A percentile compares a stretch with the other conserved stretches of the same genome.
Conservation (phyloP, 2,888 invertebrate genomes). For the Cephalotes varians region DNA sequence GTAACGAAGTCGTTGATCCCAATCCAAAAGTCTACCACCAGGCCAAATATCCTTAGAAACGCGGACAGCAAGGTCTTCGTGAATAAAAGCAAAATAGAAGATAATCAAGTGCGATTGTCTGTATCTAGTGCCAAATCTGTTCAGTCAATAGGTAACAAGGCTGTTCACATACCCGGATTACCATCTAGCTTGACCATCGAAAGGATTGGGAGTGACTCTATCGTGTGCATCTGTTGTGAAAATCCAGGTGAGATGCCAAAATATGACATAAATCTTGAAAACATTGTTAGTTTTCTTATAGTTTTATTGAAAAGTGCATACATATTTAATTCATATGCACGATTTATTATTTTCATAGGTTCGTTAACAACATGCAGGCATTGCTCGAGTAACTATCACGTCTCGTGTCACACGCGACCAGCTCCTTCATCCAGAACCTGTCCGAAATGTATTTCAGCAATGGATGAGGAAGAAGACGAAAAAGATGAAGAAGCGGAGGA, state of each 20-base stretch:
- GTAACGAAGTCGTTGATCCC: conserved; percentile 77
- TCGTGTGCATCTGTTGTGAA: conserved; percentile 86
- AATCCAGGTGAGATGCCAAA: conserved; percentile 84
- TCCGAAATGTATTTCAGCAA: conserved; percentile 84
- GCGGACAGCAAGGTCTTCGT: conserved; percentile 76
- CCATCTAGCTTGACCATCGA: conserved; percentile 87
- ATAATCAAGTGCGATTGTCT: conserved; percentile 71
- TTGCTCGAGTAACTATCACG: conserved; percentile 86
- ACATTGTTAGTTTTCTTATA: not conserved
- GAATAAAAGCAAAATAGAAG: conserved; percentile 74
- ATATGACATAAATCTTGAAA: not conserved
- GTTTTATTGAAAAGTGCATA: not conserved
- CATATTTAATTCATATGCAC: not conserved
- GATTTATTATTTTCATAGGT: conserved; percentile 79
- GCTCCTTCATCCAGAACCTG: conserved; percentile 86
- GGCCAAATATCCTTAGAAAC: conserved; percentile 80
- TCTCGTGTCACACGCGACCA: conserved; percentile 86
- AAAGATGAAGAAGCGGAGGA: conserved; percentile 63
- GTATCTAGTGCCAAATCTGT: conserved; percentile 77
- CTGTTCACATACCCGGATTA: conserved; percentile 86
- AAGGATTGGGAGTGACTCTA: conserved; percentile 85
- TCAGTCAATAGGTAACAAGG: conserved; percentile 76
- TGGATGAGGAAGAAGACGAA: conserved; percentile 66
- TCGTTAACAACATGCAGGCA: conserved; percentile 86
- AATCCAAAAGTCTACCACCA: conserved; percentile 77